Evolutionary conservation across 2,797 vertebrate genomes (phyloP).

Genomic region (Ficedula albicollis): DNA sequence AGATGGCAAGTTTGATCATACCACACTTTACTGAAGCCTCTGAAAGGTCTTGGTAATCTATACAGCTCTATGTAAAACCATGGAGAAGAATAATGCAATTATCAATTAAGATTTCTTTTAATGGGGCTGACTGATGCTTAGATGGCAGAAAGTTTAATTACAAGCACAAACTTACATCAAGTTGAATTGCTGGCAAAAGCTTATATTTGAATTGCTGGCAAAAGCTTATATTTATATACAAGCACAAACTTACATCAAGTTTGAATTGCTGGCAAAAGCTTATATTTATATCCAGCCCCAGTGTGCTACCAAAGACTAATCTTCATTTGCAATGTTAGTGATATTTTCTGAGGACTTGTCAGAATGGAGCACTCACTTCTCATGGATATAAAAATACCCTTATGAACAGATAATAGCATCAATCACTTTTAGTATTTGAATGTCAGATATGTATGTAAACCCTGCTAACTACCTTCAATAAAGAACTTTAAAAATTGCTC

Average conservation of each 20-base stretch:
- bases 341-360: constrained; percentile 50
- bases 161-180: constrained; percentile 21
- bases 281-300: background rate
- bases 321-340: constrained; percentile 37
- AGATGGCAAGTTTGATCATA: background rate
- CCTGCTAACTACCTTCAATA: constrained; percentile 42
- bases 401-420: constrained; percentile 66
- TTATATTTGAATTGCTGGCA: constrained; percentile 48
- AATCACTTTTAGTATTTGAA: constrained; percentile 66
- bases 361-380: constrained; percentile 41
- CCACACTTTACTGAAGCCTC: background rate
- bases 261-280: constrained; percentile 38
- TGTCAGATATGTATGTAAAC: constrained; percentile 53
- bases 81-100: background rate
- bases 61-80: background rate
- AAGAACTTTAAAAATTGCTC: constrained; percentile 47
- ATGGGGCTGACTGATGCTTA: background rate
- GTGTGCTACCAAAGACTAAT: background rate
- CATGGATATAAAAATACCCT: constrained; percentile 53
- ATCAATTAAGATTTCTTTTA: background rate
- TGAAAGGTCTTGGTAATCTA: background rate
- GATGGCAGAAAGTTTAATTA: constrained; percentile 43
- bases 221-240: background rate
- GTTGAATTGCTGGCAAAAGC: too few relatives aligned
- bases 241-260: constrained; percentile 27